These are phyloP conservation scores for Nautilus pompilius DNA, from an alignment of 1,140 invertebrate genomes.

Conservation along the genomic window DNA sequence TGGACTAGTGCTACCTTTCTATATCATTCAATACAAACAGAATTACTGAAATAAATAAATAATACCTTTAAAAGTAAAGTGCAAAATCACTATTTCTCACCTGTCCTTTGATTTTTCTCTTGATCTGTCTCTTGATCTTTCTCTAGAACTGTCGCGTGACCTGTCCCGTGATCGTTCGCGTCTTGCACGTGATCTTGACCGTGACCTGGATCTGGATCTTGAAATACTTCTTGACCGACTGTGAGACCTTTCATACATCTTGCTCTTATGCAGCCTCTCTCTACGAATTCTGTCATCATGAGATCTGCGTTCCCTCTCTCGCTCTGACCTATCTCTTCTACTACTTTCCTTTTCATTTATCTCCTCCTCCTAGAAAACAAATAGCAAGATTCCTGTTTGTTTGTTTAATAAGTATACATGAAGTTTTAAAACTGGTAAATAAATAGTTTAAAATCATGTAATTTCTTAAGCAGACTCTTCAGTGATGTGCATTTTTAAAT, in stretches of 20 bases:
- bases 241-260: conserved; percentile 22
- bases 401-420: no score
- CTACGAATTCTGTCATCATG: conserved; percentile 38
- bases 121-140: conserved; percentile 42
- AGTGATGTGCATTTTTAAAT: no score
- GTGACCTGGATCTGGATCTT: conserved; percentile 32
- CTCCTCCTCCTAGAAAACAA: conserved; percentile 18
- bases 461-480: no score
- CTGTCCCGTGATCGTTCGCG: no score
- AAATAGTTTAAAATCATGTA: no score
- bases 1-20: no score
- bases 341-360: conserved; percentile 49
- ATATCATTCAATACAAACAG: no score
- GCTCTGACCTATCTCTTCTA: conserved; percentile 32
- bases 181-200: conserved; percentile 39
- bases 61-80: no score
- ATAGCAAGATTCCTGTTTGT: not conserved
- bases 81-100: no score
- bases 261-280: conserved; percentile 33
- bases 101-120: conserved; percentile 69
- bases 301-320: conserved; percentile 37
- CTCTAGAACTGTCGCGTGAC: conserved; percentile 23
- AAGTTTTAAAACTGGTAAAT: no score
- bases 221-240: conserved; percentile 15
- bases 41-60: no score